phyloP scores from a whole-genome alignment of 53 echinoderm and acorn worm species.

The Echinarachnius parma region DNA sequence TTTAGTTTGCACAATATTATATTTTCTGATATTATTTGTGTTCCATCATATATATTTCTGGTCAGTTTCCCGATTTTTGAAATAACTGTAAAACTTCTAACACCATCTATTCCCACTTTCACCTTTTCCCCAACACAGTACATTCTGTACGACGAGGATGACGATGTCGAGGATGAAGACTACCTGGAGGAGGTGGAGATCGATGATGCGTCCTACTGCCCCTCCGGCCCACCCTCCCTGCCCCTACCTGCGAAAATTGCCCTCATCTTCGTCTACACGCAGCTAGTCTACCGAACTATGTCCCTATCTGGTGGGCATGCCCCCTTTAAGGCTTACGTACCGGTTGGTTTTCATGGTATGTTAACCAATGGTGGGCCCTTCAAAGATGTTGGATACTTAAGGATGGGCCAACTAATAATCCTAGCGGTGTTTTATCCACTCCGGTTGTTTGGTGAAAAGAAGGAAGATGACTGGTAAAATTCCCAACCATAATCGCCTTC shows the following conservation, averaged over 20 bases:
- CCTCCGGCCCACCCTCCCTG: not conserved
- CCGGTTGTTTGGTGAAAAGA: not conserved
- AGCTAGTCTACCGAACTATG: conserved; percentile 79
- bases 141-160: conserved; percentile 11
- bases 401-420: conserved; percentile 55
- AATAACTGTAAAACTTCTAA: too few relatives aligned
- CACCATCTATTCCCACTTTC: too few relatives aligned
- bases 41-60: too few relatives aligned
- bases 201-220: not conserved
- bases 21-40: too few relatives aligned
- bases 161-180: conserved; percentile 9
- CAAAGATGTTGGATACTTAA: conserved; percentile 54
- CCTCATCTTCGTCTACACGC: conserved; percentile 90
- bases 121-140: not conserved
- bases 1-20: too few relatives aligned
- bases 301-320: conserved; percentile 37
- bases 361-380: conserved; percentile 49
- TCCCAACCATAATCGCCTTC: conserved; percentile 62
- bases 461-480: conserved; percentile 13
- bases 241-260: conserved; percentile 68
- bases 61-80: too few relatives aligned
- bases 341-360: conserved; percentile 22
- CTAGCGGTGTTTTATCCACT: conserved; percentile 7
- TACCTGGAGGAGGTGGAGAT: conserved; percentile 21
- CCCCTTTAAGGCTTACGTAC: conserved; percentile 22